Evolutionary conservation across 2,888 invertebrate genomes (phyloP), one percentile per base, ranked within the genome.

Genomic region (Lepidochrysops patricia): DNA sequence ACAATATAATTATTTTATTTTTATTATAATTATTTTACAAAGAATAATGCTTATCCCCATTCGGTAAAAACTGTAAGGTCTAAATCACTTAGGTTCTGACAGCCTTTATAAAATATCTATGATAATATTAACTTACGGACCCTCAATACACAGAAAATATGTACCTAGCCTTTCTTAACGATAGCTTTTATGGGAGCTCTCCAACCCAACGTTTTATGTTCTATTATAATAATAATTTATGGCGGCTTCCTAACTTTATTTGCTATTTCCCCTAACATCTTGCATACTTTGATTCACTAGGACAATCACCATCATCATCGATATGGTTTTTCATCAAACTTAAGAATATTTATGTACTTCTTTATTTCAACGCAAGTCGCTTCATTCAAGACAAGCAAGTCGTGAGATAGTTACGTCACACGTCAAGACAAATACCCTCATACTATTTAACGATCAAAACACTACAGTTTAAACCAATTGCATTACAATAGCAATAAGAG

Each of bases 221-320:
- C 50, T 50, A 50, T 50, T 50, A 26, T 50, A 26, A 50, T 50
- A 25, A 50, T 50, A 50, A 50, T 50, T 50, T 50, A 50, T 26
- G 25, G 50, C 50, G 25, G 12, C 25, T 25, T 26, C 50, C 50
- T 50, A n/a, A 50, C 50, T 50, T 50, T 50, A 50, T 50, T 26
- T 50, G 50, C 26, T 50, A 23, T 23, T 43, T 43, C 43, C 43
- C 19, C 19, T 9, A 26, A 6, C 25, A 26, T 25, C 26, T 50
- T 26, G 26, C 50, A 25, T 50, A 49, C 13, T 50, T 50, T 50
- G 50, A 50, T 25, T 26, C 6, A 26, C n/a, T n/a, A 26, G 26
- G 26, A 50, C 3, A 6, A 26, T 26, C 23, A 43, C 43, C 12
- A 43, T 43, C 43, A 43, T 4, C 19, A 1, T 43, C 19, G 19